Base-by-base conservation (phyloP, 2,888 invertebrate species). In the Apotomis betuletana region DNA sequence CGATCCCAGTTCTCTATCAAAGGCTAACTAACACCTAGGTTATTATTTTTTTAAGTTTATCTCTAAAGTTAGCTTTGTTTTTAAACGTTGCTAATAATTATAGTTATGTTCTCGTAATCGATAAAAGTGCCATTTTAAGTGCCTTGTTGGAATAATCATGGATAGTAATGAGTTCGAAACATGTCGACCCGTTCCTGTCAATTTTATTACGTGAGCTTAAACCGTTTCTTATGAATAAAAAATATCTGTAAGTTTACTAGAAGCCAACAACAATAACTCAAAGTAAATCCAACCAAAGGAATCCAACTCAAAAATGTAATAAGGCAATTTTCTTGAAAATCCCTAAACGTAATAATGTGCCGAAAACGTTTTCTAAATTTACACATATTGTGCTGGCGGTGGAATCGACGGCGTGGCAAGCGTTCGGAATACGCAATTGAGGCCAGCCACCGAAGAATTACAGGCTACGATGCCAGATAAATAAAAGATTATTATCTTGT, bases 301-400 rank as follows among this genome's bases (percentile, higher is more conserved):
- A 88, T 90, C 83, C 87, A 89, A 90, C 85, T 91, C 88, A 87
- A 89, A 90, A 88, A 90, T 89, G 90, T 91, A 90, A 91, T 91
- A 91, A 91, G 91, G 92, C 92, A 91, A 92, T 92, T 92, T 91
- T 89, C 90, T 90, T 88, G 87, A 91, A 91, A 92, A 92, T 92
- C 91, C 92, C 90, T 88, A 88, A 89, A 91, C 87, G 91, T 91
- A 91, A 91, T 92, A 92, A 92, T 91, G 91, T 89, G 89, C 90
- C 90, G 90, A 90, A 90, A 92, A 89, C 90, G 91, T 88, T 91
- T 88, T 89, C 88, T 89, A 91, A 91, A 92, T 91, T 92, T 92
- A 91, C 92, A 92, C 92, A 91, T 90, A 92, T 91, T 91, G 92
- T 91, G 88, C 85, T 89, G 86, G 86, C 83, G 84, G 87, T 85